Evolutionary conservation across 2,888 invertebrate genomes (phyloP).

Genomic region (Mellilla xanthometata): DNA sequence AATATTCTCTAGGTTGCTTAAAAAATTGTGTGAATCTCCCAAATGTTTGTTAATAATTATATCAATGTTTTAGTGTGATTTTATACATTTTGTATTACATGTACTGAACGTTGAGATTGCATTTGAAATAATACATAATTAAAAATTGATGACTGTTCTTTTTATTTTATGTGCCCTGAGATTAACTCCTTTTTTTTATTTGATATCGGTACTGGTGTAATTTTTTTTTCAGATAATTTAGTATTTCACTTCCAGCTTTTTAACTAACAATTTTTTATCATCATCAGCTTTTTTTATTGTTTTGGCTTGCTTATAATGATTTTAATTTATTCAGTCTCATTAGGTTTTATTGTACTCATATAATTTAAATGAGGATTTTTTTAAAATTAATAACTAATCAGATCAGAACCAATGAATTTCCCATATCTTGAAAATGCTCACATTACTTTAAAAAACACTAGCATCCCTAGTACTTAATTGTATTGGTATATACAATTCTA

Average conservation of each 20-base stretch:
- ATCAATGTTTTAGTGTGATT: slow-evolving; percentile 61
- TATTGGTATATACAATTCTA: no score
- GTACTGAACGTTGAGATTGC: slow-evolving; percentile 80
- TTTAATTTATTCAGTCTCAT: slow-evolving; percentile 50
- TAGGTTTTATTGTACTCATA: background rate
- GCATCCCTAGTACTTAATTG: no score
- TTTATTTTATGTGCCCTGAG: slow-evolving; percentile 40
- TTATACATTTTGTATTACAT: slow-evolving; percentile 80
- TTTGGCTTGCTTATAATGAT: slow-evolving; percentile 1
- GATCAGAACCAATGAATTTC: no score
- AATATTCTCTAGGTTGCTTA: slow-evolving; percentile 44
- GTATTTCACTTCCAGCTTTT: slow-evolving; percentile 16
- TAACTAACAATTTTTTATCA: no score
- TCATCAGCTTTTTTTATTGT: slow-evolving; percentile 1
- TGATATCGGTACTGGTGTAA: background rate
- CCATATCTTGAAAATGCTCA: no score
- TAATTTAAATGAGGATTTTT: background rate
- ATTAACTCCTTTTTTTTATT: no score
- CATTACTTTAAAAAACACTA: no score
- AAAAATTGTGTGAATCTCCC: slow-evolving; percentile 60
- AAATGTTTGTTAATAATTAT: slow-evolving; percentile 52
- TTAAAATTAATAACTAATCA: no score
- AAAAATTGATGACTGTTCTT: slow-evolving; percentile 48
- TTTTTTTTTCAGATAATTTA: background rate
- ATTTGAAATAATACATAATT: slow-evolving; percentile 72